Percentiles rank a stretch among this genome's conserved stretches.
Evolutionary conservation across 2,113 vertebrate species (phyloP).

Genomic region (Rhagologus leucostigma): DNA sequence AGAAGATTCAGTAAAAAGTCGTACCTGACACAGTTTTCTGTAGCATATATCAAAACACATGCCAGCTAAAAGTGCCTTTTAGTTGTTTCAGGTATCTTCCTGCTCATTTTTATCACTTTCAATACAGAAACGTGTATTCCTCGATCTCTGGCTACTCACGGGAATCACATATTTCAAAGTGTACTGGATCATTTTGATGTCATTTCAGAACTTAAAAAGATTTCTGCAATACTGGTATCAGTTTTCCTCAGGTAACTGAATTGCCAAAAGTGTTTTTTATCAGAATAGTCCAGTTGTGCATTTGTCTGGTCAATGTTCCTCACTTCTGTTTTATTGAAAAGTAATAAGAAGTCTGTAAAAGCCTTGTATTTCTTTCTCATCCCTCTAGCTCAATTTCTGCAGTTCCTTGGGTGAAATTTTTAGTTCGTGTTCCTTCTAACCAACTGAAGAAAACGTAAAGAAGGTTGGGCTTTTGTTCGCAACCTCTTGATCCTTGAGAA

Average conservation of each 20-base stretch:
- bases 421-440: not conserved
- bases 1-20: not conserved
- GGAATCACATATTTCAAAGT: not conserved
- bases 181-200: not conserved
- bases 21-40: not conserved
- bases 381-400: not conserved
- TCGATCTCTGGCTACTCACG: not conserved
- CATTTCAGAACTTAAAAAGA: not conserved
- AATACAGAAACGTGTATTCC: not conserved
- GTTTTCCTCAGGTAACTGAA: constrained; percentile 2
- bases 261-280: not conserved
- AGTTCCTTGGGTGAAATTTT: not conserved
- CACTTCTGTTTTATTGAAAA: not conserved
- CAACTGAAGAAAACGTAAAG: not conserved
- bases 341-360: not conserved
- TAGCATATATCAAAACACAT: not conserved
- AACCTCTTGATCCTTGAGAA: not conserved
- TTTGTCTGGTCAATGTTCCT: not conserved
- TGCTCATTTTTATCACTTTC: not conserved
- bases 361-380: not conserved
- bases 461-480: not conserved
- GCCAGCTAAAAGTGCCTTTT: not conserved
- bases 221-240: not conserved
- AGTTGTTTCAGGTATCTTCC: not conserved
- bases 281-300: not conserved